A percentile compares a stretch with the other conserved stretches of the same genome.
Conservation (phyloP, 2,888 invertebrate genomes). For the Lycaena phlaeas region DNA sequence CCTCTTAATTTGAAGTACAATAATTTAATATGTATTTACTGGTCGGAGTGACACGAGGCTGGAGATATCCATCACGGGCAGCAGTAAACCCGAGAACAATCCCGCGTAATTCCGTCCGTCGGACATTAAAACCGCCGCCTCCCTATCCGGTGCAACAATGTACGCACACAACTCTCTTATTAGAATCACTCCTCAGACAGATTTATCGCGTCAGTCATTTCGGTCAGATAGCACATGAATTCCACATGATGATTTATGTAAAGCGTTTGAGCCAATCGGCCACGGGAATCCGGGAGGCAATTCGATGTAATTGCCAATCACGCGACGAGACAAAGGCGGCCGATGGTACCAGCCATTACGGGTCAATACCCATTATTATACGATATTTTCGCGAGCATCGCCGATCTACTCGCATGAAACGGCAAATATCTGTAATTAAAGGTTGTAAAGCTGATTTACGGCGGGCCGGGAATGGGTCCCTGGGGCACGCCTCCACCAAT, state of each 20-base stretch:
- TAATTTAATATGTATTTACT: too few species aligned
- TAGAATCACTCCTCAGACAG: slow-evolving; percentile 33
- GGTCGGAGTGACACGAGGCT: slow-evolving; percentile 60
- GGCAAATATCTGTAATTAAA: slow-evolving; percentile 73
- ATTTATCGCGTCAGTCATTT: slow-evolving; percentile 24
- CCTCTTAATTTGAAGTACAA: too few species aligned
- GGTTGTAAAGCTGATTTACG: slow-evolving; percentile 73
- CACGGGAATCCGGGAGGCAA: slow-evolving; percentile 65
- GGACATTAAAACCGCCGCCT: slow-evolving; percentile 71
- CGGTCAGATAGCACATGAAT: slow-evolving; percentile 15
- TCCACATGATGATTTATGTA: too few species aligned
- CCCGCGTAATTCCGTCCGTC: slow-evolving; percentile 71
- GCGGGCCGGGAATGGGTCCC: slow-evolving; percentile 56
- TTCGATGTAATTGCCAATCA: slow-evolving; percentile 72
- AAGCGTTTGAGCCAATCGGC: too few species aligned
- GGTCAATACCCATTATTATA: slow-evolving; percentile 73
- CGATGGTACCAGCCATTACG: slow-evolving; percentile 69
- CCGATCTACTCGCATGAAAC: slow-evolving; percentile 67
- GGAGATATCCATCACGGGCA: slow-evolving; percentile 69
- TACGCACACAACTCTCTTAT: slow-evolving; percentile 41
- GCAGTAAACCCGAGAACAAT: slow-evolving; percentile 71
- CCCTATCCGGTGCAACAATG: slow-evolving; percentile 72
- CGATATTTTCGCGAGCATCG: slow-evolving; percentile 70
- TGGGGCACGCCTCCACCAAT: slow-evolving; percentile 62
- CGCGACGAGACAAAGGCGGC: slow-evolving; percentile 70